Percentiles rank a stretch among this genome's conserved stretches.
phyloP scores from a whole-genome alignment of 1,140 invertebrate species.

The Drosophila pandora region DNA sequence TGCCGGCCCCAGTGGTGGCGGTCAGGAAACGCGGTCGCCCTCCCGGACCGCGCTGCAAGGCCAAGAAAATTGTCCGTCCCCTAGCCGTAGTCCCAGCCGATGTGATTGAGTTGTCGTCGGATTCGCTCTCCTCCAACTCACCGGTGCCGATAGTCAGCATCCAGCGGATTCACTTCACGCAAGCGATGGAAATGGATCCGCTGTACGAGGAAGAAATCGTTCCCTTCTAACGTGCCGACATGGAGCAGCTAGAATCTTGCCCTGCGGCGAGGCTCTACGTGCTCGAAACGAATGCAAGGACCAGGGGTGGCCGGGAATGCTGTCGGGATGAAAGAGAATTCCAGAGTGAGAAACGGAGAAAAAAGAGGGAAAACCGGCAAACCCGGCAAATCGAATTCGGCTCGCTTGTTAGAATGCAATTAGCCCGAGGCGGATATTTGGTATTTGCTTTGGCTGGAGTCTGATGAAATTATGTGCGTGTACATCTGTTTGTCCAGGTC shows the following conservation, averaged over 20 bases:
- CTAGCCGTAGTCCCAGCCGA: slow-evolving; percentile 29
- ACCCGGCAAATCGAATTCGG: slow-evolving; percentile 75
- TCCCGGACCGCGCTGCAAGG: slow-evolving; percentile 1
- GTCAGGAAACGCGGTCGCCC: slow-evolving; percentile 15
- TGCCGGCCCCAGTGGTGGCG: not conserved
- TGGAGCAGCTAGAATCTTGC: not conserved
- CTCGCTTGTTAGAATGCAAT: slow-evolving; percentile 81
- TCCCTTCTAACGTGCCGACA: slow-evolving; percentile 40
- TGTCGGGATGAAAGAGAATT: not conserved
- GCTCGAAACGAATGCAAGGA: slow-evolving; percentile 64
- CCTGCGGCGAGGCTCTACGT: slow-evolving; percentile 52
- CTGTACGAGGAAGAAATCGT: slow-evolving; percentile 72
- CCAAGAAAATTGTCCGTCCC: not conserved
- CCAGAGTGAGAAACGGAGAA: slow-evolving; percentile 4
- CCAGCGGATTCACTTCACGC: slow-evolving; percentile 4
- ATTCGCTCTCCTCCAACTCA: slow-evolving; percentile 50
- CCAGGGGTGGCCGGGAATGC: slow-evolving; percentile 44
- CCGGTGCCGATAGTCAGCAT: slow-evolving; percentile 3
- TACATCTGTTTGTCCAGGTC: slow-evolving; percentile 41
- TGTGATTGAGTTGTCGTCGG: slow-evolving; percentile 69
- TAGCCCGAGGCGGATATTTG: slow-evolving; percentile 66
- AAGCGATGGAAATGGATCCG: slow-evolving; percentile 55
- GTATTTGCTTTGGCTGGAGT: slow-evolving; percentile 63
- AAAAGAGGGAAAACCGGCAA: slow-evolving; percentile 8
- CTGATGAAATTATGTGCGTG: slow-evolving; percentile 65